Conservation (phyloP, 2,113 vertebrate species). For the Hemicordylus capensis region DNA sequence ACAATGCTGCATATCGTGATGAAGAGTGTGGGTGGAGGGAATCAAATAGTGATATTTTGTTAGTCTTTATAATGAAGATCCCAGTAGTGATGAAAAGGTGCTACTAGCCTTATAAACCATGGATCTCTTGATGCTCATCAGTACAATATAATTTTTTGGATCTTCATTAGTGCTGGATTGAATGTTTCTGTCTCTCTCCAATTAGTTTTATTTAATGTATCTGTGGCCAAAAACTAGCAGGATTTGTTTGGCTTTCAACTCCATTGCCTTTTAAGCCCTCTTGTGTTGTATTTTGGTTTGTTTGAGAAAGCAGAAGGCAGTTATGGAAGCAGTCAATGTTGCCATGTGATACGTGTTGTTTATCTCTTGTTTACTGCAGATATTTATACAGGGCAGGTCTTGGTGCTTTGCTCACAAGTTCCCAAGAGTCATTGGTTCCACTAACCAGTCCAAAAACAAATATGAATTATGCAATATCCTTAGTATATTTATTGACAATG, state of each 20-base stretch:
- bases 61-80: constrained; percentile 54
- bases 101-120: constrained; percentile 52
- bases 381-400: constrained; percentile 55
- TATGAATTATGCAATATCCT: constrained; percentile 65
- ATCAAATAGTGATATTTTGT: constrained; percentile 54
- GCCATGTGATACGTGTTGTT: constrained; percentile 47
- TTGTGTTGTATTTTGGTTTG: constrained; percentile 14
- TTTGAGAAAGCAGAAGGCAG: neutral
- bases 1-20: constrained; percentile 34
- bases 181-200: constrained; percentile 51
- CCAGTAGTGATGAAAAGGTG: constrained; percentile 48
- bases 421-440: neutral
- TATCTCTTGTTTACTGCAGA: constrained; percentile 68
- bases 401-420: constrained; percentile 33
- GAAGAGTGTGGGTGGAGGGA: constrained; percentile 2
- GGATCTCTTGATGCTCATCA: constrained; percentile 51
- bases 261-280: constrained; percentile 30
- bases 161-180: constrained; percentile 54
- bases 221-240: constrained; percentile 56
- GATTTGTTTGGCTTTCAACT: constrained; percentile 56
- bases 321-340: constrained; percentile 46
- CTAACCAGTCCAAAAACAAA: constrained; percentile 44
- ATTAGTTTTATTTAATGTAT: constrained; percentile 69
- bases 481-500: constrained; percentile 57
- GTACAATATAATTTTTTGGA: constrained; percentile 61